A percentile compares a stretch with the other conserved stretches of the same genome.
Evolutionary conservation across 1,140 invertebrate species (phyloP).

Genomic region (Rhopalosiphum padi): DNA sequence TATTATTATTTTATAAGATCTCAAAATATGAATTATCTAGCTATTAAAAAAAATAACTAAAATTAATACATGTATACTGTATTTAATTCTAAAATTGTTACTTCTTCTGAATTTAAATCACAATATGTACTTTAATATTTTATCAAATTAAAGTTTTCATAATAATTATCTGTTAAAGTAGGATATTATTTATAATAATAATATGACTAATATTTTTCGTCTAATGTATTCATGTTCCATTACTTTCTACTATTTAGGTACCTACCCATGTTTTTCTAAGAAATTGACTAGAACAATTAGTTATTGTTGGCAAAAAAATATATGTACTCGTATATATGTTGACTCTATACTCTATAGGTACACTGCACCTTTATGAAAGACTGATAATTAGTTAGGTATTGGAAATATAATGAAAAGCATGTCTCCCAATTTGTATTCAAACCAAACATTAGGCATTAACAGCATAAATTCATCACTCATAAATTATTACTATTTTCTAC

Average conservation of each 20-base stretch:
- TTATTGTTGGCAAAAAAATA: neutral
- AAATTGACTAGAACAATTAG: neutral
- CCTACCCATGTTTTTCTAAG: neutral
- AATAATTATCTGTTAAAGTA: neutral
- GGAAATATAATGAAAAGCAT: neutral
- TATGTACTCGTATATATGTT: neutral
- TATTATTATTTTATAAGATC: neutral
- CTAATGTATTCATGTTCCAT: neutral
- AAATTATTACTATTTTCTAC: neutral
- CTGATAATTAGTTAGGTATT: neutral
- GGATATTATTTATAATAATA: no score
- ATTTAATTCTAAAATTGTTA: neutral
- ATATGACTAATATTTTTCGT: neutral
- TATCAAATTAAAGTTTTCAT: neutral
- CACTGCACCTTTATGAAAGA: neutral
- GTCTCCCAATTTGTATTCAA: neutral
- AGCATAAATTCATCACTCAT: neutral
- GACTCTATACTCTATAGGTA: neutral
- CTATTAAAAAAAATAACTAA: neutral
- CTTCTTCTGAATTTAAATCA: neutral
- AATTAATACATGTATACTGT: neutral
- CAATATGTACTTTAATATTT: neutral
- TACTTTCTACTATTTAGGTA: neutral
- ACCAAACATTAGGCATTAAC: neutral
- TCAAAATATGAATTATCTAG: neutral